phyloP scores from a whole-genome alignment of 2,888 invertebrate species.

The Callyntrura sp. region DNA sequence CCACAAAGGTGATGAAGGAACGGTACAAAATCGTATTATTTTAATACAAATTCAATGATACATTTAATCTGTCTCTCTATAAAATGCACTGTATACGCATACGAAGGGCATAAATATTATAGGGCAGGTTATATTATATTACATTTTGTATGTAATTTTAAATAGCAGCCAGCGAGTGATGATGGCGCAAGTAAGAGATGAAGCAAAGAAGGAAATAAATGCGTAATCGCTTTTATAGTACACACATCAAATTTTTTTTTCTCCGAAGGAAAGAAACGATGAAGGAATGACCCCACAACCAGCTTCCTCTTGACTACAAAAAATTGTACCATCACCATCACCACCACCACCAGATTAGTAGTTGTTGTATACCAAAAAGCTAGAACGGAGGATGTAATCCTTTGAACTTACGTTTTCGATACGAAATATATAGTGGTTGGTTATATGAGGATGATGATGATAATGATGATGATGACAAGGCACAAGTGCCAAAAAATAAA shows the following conservation, averaged over 20 bases:
- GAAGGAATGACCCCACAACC: slow-evolving; percentile 59
- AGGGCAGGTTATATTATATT: no score
- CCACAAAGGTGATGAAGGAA: slow-evolving; percentile 47
- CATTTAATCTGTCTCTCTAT: slow-evolving; percentile 11
- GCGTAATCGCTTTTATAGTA: slow-evolving; percentile 10
- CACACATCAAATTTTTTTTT: slow-evolving; percentile 16
- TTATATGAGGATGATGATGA: not conserved
- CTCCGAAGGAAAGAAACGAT: slow-evolving; percentile 36
- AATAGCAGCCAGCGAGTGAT: not conserved
- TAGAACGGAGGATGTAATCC: not conserved
- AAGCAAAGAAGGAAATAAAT: slow-evolving; percentile 22
- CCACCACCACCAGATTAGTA: not conserved
- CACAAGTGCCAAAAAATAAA: slow-evolving; percentile 67
- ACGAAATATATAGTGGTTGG: no score
- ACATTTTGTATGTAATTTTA: slow-evolving; percentile 7
- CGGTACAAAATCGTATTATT: slow-evolving; percentile 43
- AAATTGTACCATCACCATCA: no score
- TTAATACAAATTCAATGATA: slow-evolving; percentile 41
- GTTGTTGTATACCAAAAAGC: not conserved
- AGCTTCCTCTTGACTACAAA: slow-evolving; percentile 46
- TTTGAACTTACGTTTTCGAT: slow-evolving; percentile 36
- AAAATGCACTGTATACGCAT: no score
- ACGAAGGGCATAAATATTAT: no score
- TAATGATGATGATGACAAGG: slow-evolving; percentile 64
- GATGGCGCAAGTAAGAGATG: not conserved